phyloP scores from a whole-genome alignment of 2,797 vertebrate species.

The Erpetoichthys calabaricus region DNA sequence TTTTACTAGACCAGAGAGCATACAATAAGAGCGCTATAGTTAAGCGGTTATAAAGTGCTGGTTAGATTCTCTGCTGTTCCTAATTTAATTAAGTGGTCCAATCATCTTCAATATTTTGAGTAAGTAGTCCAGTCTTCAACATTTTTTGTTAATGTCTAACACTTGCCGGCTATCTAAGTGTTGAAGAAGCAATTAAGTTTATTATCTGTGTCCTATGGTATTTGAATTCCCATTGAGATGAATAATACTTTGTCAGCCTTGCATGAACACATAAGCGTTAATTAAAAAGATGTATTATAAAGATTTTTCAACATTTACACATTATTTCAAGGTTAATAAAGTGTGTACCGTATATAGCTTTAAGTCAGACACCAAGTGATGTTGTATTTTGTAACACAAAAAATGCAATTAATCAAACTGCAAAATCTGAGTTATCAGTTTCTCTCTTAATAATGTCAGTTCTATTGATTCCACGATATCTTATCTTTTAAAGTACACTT shows the following conservation, averaged over 20 bases:
- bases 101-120: conserved; percentile 8
- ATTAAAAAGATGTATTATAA: neutral
- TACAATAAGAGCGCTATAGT: too few species aligned
- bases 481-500: too few species aligned
- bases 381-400: conserved; percentile 1
- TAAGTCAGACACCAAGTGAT: conserved; percentile 7
- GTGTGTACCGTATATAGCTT: conserved; percentile 21
- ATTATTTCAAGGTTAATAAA: conserved; percentile 21
- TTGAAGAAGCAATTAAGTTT: conserved; percentile 24
- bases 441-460: too few species aligned
- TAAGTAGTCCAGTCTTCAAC: conserved; percentile 14
- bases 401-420: too few species aligned
- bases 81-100: conserved; percentile 16
- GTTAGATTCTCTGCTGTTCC: conserved; percentile 4
- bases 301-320: conserved; percentile 6
- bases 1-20: too few species aligned
- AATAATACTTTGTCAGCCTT: conserved; percentile 12
- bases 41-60: neutral
- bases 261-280: conserved; percentile 1
- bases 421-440: too few species aligned
- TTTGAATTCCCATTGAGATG: conserved; percentile 8
- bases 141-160: conserved; percentile 13
- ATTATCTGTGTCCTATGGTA: conserved; percentile 22
- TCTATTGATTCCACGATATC: too few species aligned
- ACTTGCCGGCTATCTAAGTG: conserved; percentile 10